phyloP scores from a whole-genome alignment of 2,797 vertebrate species.

The Zalophus californianus region DNA sequence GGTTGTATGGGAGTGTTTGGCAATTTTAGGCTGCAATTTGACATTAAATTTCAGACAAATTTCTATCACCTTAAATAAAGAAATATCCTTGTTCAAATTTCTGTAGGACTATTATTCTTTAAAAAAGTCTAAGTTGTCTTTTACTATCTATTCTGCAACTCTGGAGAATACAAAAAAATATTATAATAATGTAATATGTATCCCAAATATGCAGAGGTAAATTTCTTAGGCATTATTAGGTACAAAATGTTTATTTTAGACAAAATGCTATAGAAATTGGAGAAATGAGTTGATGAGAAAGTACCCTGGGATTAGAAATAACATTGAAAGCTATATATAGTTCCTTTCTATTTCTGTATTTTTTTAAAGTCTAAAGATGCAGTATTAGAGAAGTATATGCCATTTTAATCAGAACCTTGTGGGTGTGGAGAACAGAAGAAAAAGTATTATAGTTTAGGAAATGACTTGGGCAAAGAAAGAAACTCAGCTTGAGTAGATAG shows the following conservation, averaged over 20 bases:
- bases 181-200: neutral
- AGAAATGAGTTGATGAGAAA: neutral
- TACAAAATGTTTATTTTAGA: slow-evolving; percentile 1
- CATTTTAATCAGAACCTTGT: neutral
- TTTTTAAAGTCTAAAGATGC: neutral
- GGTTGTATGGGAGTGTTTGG: neutral
- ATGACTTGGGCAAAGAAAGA: neutral
- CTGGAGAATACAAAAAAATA: neutral
- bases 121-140: neutral
- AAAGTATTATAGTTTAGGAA: neutral
- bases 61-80: neutral
- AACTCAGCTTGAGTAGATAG: neutral
- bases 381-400: neutral
- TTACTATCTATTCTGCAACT: neutral
- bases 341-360: neutral
- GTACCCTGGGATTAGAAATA: neutral
- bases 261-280: neutral
- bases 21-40: neutral
- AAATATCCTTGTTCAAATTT: neutral
- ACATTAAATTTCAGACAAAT: neutral
- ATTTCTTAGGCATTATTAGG: neutral
- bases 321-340: neutral
- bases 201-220: neutral
- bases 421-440: neutral
- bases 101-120: neutral